Base-by-base conservation (phyloP, 2,888 invertebrate genomes). In the Amphimallon solstitiale region DNA sequence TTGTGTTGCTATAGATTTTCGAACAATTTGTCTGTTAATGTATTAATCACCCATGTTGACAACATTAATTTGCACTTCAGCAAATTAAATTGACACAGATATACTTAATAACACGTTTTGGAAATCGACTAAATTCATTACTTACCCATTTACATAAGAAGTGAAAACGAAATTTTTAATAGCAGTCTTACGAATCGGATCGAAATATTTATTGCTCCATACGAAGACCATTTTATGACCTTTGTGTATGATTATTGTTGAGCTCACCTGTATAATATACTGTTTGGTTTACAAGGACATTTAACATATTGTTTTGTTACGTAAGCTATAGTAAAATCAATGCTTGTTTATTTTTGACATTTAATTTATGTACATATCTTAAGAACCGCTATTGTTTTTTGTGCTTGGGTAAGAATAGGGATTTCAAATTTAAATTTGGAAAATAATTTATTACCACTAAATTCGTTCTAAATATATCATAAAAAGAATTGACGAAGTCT, bases 141-240 rank as follows among this genome's bases (percentile, higher is more conserved):
- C n/a, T 48, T 23, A 10, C 48, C 5, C 19, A 48, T 48, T 48
- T 48, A 23, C 48, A 48, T 48, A 21, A 48, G 21, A 12, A 48
- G 48, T 48, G 48, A 48, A 48, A 48, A 48, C 48, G 48, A 48
- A 48, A 48, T 21, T 29, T n/a, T 48, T 21, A 21, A 21, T 17
- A 17, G 15, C 19, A 19, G 9, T 15, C n/a, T 9, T 19, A 17
- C 10, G 21, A 19, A 19, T 45, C 10, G 19, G 12, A 49, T n/a
- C 5, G 6, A 6, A 12, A 12, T 14, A 34, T 49, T 49, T 34
- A 49, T 49, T 49, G 7, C 14, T 43, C 14, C 6, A 1, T 29
- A 3, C 45, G 17, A 9, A 1, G 19, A 45, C 10, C 15, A 3
- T 14, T 17, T 45, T 9, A 29, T 19, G 19, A 17, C 45, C 17